A percentile compares a stretch with the other conserved stretches of the same genome.
phyloP scores from a whole-genome alignment of 2,797 vertebrate species.

The Neoniphon sammara region DNA sequence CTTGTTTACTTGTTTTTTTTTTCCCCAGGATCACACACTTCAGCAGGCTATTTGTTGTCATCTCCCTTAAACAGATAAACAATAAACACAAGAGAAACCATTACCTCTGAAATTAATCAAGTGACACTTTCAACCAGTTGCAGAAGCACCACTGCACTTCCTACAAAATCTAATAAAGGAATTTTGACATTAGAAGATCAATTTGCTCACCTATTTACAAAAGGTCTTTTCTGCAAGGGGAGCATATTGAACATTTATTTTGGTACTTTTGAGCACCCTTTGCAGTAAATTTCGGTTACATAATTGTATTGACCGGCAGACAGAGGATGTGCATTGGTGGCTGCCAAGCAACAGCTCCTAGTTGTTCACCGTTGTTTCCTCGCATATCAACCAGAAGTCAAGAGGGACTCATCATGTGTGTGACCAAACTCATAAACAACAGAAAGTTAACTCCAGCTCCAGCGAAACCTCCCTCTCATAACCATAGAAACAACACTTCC shows the following conservation, averaged over 20 bases:
- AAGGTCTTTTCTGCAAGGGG: not conserved
- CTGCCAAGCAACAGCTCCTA: not conserved
- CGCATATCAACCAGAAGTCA: slow-evolving; percentile 8
- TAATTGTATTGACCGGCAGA: not conserved
- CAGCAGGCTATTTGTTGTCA: slow-evolving; percentile 8
- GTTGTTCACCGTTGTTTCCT: not conserved
- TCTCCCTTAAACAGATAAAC: slow-evolving; percentile 16
- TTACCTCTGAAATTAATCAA: slow-evolving; percentile 9
- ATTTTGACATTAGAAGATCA: not conserved
- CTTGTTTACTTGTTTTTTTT: slow-evolving; percentile 31
- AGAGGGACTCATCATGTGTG: slow-evolving; percentile 42
- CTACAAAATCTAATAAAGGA: not conserved
- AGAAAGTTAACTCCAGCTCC: slow-evolving; percentile 11
- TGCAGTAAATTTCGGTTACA: slow-evolving; percentile 5
- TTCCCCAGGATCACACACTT: not conserved
- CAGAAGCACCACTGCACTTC: not conserved
- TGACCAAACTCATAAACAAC: slow-evolving; percentile 25
- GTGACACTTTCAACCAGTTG: not conserved
- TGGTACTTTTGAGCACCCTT: not conserved
- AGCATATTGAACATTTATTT: slow-evolving; percentile 1
- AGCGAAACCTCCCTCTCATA: slow-evolving; percentile 23
- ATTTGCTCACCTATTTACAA: not conserved
- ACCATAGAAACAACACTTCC: slow-evolving; percentile 26
- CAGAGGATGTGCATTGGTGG: slow-evolving; percentile 19
- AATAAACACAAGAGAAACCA: slow-evolving; percentile 23